These are phyloP conservation scores for Origma solitaria DNA, from an alignment of 2,113 vertebrate species.

Conservation along the genomic window DNA sequence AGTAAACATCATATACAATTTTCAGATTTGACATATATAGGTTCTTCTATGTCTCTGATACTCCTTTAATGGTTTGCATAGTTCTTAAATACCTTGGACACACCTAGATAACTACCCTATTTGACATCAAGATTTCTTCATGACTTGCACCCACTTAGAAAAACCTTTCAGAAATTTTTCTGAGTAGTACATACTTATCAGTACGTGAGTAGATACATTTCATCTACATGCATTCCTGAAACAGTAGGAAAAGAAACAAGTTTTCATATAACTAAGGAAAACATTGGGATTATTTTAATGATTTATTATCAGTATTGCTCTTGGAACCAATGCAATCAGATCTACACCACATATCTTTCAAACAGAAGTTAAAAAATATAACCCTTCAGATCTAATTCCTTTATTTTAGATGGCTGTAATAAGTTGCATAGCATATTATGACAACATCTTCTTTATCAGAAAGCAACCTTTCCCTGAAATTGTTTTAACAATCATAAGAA, in stretches of 20 bases:
- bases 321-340: neutral
- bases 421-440: neutral
- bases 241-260: neutral
- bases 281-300: rapidly evolving
- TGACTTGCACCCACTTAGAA: neutral
- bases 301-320: neutral
- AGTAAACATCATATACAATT: neutral
- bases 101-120: neutral
- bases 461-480: conserved; percentile 33
- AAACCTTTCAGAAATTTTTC: neutral
- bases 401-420: conserved; percentile 32
- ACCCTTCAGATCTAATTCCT: neutral
- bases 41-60: neutral
- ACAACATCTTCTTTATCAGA: neutral
- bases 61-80: neutral
- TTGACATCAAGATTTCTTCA: neutral
- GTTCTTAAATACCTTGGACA: neutral
- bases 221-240: neutral
- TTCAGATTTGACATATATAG: neutral
- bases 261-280: neutral
- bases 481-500: conserved; percentile 46
- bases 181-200: neutral
- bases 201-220: neutral
- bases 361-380: neutral
- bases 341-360: neutral